These are phyloP conservation scores for Heliconius sara DNA, from an alignment of 2,888 invertebrate genomes.

Conservation along the genomic window DNA sequence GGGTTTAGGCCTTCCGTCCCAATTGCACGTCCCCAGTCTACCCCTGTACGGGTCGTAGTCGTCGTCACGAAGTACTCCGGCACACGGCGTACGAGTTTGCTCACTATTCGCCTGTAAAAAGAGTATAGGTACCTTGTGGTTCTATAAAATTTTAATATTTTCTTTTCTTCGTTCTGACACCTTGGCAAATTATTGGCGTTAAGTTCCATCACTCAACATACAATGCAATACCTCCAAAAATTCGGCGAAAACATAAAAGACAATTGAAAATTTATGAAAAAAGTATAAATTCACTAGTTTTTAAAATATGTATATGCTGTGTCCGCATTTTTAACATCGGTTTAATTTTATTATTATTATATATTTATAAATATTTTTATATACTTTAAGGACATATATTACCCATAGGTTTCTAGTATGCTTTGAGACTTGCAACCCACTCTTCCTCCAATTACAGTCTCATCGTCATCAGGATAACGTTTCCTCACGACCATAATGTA, in stretches of 20 bases:
- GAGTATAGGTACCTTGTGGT: background rate
- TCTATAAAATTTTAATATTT: too few relatives aligned
- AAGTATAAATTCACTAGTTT: too few relatives aligned
- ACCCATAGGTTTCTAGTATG: slow-evolving; percentile 51
- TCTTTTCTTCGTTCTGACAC: too few relatives aligned
- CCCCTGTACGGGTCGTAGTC: slow-evolving; percentile 54
- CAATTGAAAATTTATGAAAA: too few relatives aligned
- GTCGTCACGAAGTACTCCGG: slow-evolving; percentile 52
- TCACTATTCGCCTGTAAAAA: slow-evolving; percentile 53
- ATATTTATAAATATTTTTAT: too few relatives aligned
- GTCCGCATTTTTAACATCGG: too few relatives aligned
- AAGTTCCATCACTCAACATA: too few relatives aligned
- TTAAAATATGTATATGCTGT: too few relatives aligned
- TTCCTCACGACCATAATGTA: slow-evolving; percentile 36
- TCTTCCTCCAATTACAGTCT: slow-evolving; percentile 49
- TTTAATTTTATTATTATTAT: too few relatives aligned
- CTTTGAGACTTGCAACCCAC: slow-evolving; percentile 47
- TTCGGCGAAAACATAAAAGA: too few relatives aligned
- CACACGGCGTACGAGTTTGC: slow-evolving; percentile 52
- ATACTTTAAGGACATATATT: slow-evolving; percentile 4
- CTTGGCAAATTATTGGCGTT: too few relatives aligned
- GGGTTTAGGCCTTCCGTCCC: slow-evolving; percentile 40
- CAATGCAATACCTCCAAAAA: too few relatives aligned
- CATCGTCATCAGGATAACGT: slow-evolving; percentile 52
- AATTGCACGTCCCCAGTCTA: slow-evolving; percentile 45